Evolutionary conservation across 2,797 vertebrate species (phyloP).

Genomic region (Falco peregrinus): DNA sequence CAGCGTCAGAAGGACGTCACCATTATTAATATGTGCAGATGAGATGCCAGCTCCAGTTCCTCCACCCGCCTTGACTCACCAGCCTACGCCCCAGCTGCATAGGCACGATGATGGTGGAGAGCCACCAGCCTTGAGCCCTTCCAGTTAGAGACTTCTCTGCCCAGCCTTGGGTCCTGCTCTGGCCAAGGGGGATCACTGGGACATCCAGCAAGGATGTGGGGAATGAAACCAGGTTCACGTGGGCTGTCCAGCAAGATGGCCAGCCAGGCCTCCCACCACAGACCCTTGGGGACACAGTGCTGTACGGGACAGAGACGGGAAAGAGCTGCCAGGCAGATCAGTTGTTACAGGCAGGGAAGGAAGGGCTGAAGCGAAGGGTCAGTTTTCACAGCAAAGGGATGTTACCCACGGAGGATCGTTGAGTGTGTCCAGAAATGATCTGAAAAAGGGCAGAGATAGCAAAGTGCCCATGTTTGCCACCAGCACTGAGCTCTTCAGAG

Average conservation of each 20-base stretch:
- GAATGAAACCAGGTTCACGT: not conserved
- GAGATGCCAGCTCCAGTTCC: not conserved
- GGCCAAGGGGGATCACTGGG: not conserved
- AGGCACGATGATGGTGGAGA: not conserved
- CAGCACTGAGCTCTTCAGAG: not conserved
- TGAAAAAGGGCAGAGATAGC: not conserved
- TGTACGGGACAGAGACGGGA: not conserved
- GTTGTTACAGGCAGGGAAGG: not conserved
- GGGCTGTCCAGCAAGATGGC: not conserved
- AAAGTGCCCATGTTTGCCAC: not conserved
- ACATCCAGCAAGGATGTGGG: not conserved
- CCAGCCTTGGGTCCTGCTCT: not conserved
- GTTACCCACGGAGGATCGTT: not conserved
- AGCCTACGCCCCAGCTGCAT: not conserved
- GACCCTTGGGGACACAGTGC: rapidly evolving
- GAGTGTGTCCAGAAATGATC: not conserved
- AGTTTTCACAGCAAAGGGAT: not conserved
- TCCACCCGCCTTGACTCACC: not conserved
- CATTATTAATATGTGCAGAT: not conserved
- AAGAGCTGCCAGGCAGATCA: not conserved
- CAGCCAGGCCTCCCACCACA: not conserved
- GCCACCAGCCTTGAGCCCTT: not conserved
- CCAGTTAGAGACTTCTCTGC: not conserved
- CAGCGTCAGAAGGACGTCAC: not conserved
- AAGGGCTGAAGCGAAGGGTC: not conserved